These are phyloP conservation scores for Periophthalmus modestus DNA, from an alignment of 2,113 vertebrate species.

Conservation along the genomic window DNA sequence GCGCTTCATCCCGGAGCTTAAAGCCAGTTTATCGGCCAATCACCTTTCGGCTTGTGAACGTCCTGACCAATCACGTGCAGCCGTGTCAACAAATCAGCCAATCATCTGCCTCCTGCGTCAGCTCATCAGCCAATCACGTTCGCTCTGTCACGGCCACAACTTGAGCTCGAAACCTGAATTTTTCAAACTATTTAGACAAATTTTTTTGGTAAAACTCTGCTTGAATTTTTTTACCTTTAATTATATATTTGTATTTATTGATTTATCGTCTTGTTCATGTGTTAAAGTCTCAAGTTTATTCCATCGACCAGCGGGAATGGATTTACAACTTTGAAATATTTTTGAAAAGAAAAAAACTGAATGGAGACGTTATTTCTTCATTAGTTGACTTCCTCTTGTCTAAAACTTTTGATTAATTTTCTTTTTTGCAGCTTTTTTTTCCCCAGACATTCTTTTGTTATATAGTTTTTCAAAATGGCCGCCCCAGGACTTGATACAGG, in stretches of 20 bases:
- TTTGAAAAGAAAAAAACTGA: neutral
- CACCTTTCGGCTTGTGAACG: neutral
- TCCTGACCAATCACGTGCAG: neutral
- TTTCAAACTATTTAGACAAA: neutral
- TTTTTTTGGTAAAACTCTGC: neutral
- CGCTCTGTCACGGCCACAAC: neutral
- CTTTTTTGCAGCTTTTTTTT: neutral
- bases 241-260: neutral
- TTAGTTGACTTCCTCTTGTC: neutral
- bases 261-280: neutral
- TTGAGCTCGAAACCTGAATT: neutral
- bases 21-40: no score
- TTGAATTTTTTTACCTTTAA: neutral
- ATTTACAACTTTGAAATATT: neutral
- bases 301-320: neutral
- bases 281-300: neutral
- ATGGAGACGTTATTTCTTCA: neutral
- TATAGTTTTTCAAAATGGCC: constrained; percentile 39
- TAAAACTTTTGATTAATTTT: neutral
- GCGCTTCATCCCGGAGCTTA: no score
- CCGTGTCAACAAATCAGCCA: neutral
- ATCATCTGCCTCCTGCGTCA: neutral
- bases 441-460: no score
- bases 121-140: neutral
- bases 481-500: constrained; percentile 52